phyloP scores from a whole-genome alignment of 2,113 vertebrate genomes.

The Vidua macroura region DNA sequence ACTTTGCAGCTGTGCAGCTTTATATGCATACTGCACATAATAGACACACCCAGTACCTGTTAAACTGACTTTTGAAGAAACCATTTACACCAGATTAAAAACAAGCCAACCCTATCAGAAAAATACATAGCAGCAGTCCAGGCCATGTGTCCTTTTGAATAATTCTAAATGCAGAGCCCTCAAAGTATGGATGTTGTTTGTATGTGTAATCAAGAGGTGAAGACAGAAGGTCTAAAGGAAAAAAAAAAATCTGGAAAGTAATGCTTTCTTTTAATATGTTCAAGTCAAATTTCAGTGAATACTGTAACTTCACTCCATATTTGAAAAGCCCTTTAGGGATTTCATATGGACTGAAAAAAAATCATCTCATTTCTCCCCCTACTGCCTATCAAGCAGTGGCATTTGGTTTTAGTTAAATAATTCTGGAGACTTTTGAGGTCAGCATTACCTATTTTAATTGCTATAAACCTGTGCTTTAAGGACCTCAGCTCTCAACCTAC shows the following conservation, averaged over 20 bases:
- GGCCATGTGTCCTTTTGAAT: not conserved
- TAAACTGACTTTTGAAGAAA: not conserved
- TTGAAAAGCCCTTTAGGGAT: not conserved
- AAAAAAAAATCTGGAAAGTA: not conserved
- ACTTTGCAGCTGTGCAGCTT: not conserved
- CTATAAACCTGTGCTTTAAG: not conserved
- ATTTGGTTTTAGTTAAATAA: not conserved
- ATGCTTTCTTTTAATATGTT: not conserved
- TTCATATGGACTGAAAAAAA: not conserved
- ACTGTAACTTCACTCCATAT: not conserved
- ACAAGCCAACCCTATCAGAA: not conserved
- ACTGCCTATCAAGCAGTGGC: not conserved
- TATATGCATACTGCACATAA: not conserved
- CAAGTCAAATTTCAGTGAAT: not conserved
- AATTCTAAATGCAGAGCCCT: not conserved
- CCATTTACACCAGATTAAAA: not conserved
- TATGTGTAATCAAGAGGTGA: not conserved
- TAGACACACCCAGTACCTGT: not conserved
- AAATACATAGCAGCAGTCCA: not conserved
- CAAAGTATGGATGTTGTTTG: not conserved
- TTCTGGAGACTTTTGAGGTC: not conserved
- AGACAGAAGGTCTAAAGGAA: not conserved
- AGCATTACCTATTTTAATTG: not conserved
- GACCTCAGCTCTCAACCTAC: not conserved
- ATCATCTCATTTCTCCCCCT: fast-evolving